Conservation (phyloP, 2,797 vertebrate species). For the Tapera naevia region DNA sequence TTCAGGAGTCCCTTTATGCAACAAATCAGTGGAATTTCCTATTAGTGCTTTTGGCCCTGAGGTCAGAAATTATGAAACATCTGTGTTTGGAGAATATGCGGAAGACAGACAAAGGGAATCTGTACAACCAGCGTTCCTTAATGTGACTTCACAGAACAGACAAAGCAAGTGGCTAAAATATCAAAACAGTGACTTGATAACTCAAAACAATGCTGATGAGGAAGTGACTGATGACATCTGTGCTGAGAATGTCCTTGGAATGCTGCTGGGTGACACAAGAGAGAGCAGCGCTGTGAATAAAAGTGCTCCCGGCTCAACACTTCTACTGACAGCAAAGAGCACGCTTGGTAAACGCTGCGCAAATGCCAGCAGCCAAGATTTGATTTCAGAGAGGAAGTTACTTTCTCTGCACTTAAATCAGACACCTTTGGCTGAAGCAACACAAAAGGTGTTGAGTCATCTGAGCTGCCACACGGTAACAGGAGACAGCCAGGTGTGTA, state of each 20-base stretch:
- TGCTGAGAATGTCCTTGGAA: constrained; percentile 25
- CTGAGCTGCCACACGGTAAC: not conserved
- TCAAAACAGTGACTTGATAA: constrained; percentile 51
- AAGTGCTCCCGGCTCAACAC: not conserved
- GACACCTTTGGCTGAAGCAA: not conserved
- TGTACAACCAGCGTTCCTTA: not conserved
- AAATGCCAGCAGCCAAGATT: not conserved
- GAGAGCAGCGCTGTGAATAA: not conserved
- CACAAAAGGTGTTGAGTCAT: constrained; percentile 60
- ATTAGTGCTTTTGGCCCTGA: not conserved
- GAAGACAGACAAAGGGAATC: not conserved
- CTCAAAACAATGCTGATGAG: not conserved
- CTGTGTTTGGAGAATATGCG: not conserved
- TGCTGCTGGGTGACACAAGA: not conserved
- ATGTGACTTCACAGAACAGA: not conserved
- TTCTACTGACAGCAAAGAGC: constrained; percentile 22
- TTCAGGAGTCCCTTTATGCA: not conserved
- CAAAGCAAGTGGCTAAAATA: constrained; percentile 82
- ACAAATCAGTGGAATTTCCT: not conserved
- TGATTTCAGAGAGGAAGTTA: constrained; percentile 25
- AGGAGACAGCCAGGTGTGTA: constrained; percentile 70
- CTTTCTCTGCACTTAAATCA: constrained; percentile 21
- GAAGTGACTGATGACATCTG: not conserved
- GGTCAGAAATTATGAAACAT: constrained; percentile 35
- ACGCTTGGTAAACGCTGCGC: not conserved